These are phyloP conservation scores for Stercorarius parasiticus DNA, from an alignment of 2,113 vertebrate genomes.

Conservation along the genomic window DNA sequence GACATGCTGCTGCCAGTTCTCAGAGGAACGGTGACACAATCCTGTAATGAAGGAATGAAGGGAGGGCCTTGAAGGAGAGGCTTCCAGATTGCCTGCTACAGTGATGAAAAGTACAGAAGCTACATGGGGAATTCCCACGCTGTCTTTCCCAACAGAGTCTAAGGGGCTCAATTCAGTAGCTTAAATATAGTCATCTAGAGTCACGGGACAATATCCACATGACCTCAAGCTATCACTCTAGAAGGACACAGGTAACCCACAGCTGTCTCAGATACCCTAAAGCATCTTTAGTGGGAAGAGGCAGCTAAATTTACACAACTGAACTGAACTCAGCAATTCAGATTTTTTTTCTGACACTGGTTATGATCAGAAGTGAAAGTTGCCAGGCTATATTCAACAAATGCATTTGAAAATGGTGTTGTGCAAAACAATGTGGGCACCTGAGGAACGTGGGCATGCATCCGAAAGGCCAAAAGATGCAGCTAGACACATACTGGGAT, in stretches of 20 bases:
- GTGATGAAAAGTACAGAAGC: neutral
- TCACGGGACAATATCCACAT: neutral
- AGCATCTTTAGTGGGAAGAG: neutral
- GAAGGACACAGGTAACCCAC: neutral
- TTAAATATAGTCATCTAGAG: neutral
- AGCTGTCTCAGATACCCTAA: neutral
- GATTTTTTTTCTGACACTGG: neutral
- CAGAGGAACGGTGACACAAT: neutral
- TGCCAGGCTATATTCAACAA: neutral
- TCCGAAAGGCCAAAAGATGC: neutral
- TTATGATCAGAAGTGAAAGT: neutral
- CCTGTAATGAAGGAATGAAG: neutral
- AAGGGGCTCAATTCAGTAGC: neutral
- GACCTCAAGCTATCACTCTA: neutral
- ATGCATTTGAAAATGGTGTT: neutral
- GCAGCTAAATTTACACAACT: neutral
- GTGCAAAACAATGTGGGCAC: neutral
- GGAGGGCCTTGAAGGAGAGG: neutral
- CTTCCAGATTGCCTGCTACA: neutral
- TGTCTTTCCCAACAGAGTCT: neutral
- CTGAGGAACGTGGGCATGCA: neutral
- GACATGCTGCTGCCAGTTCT: neutral
- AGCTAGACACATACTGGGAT: neutral
- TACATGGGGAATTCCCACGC: rapidly evolving
- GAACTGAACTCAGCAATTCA: neutral